Base-by-base conservation (phyloP, 2,797 vertebrate genomes). In the Odontamblyopus rebecca region DNA sequence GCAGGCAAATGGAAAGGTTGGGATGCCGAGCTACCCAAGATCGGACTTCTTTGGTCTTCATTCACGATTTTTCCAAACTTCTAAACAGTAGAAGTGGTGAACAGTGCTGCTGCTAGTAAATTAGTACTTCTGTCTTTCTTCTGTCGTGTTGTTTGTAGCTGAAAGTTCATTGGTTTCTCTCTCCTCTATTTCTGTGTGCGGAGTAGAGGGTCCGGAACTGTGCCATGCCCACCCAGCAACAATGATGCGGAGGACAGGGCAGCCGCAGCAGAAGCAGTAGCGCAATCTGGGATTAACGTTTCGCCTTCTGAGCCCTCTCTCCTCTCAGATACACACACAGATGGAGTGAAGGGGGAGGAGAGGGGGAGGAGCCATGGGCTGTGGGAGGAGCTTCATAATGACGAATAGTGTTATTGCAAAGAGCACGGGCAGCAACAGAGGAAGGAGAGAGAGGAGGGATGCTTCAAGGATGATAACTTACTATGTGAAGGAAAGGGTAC, bases 191-290 rank as follows among this genome's bases (percentile, higher is more conserved):
- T n/a, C 61, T 62, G 18, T 32, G 29, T 35, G 57, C 74, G 87
- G 86, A 76, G 68, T 84, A 86, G 89, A 85, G 88, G 85, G 91
- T 86, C 89, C 90, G 91, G 89, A 92, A 82, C 74, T 73, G 19
- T 83, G 90, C 90, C 92, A 93, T 91, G 86, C 88, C 87, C 86
- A 85, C 86, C 86, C 84, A 88, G 87, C 88, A 88, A 91, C 83
- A 62, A 88, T 78, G 89, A 90, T 85, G 89, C 82, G 86, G 89
- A 89, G 82, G 86, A 86, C 88, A 85, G 88, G 87, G 29, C 59
- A 18, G 85, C 88, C 90, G 86, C 90, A 91, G 84, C 64, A 73
- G 54, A 11, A 60, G 57, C 57, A 91, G 86, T 89, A 91, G 82
- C 65, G 73, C 90, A 88, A 90, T 89, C 89, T 68, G 75, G 90